These are phyloP conservation scores for Cygnus olor DNA, from an alignment of 2,797 vertebrate genomes.

Conservation along the genomic window DNA sequence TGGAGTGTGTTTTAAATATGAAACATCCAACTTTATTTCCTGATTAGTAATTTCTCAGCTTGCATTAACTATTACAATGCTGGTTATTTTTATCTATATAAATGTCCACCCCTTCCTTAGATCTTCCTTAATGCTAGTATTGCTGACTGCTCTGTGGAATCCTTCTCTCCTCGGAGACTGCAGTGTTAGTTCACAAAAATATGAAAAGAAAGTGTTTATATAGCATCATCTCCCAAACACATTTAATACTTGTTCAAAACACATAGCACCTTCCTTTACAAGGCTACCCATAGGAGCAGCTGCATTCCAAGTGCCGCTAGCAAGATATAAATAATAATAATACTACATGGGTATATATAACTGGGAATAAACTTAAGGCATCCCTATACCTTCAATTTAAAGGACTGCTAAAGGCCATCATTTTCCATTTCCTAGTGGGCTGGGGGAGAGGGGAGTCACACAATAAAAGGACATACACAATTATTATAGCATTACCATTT, in stretches of 20 bases:
- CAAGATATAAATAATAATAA: constrained; percentile 62
- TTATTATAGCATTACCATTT: constrained; percentile 74
- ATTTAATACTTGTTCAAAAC: constrained; percentile 40
- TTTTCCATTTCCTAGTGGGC: constrained; percentile 52
- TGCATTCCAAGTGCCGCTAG: constrained; percentile 30
- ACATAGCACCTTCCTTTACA: constrained; percentile 24
- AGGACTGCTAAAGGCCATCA: constrained; percentile 70
- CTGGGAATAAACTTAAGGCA: constrained; percentile 56
- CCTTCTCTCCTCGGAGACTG: neutral
- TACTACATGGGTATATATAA: constrained; percentile 50
- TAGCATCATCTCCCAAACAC: neutral
- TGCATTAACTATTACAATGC: neutral
- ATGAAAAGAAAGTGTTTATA: neutral
- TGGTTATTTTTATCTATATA: neutral
- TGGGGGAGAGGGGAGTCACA: constrained; percentile 4
- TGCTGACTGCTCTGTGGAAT: neutral
- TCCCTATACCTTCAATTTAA: constrained; percentile 66
- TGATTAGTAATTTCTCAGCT: neutral
- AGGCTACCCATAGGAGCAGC: neutral
- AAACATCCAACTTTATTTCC: neutral
- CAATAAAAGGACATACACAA: constrained; percentile 69
- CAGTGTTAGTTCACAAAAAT: neutral
- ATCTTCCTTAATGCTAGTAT: neutral
- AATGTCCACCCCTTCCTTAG: neutral
- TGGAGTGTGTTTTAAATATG: neutral